Evolutionary conservation across 30 jellyfish, hydroid and myxozoan genomes (phyloP).

Genomic region (Cassiopea andromeda): DNA sequence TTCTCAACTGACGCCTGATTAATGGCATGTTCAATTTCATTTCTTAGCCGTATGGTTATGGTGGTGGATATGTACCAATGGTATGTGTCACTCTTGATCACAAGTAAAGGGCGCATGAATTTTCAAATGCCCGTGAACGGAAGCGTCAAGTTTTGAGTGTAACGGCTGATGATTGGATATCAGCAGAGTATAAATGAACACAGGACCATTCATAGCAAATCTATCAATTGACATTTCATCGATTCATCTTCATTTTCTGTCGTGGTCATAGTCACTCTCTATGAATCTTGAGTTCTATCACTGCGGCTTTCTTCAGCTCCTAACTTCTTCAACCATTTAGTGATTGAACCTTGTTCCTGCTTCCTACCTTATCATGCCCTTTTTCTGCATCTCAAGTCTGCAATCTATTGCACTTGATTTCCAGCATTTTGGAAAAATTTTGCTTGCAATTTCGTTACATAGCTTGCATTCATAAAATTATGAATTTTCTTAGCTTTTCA

Average conservation of each 20-base stretch:
- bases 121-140: neutral
- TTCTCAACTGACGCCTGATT: constrained; percentile 1
- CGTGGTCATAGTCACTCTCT: neutral
- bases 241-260: neutral
- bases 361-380: no score
- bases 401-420: no score
- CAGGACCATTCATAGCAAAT: neutral
- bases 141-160: neutral
- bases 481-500: no score
- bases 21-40: constrained; percentile 15
- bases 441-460: no score
- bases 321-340: neutral
- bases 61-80: constrained; percentile 55
- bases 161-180: neutral
- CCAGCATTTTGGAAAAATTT: no score
- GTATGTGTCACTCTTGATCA: constrained; percentile 19
- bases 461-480: no score
- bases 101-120: neutral
- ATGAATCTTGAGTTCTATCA: neutral
- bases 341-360: neutral
- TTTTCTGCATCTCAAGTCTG: no score
- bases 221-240: neutral
- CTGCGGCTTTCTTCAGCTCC: neutral
- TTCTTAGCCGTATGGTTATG: constrained; percentile 33
- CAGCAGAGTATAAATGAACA: neutral